Percentiles rank a stretch among this genome's conserved stretches.
phyloP scores from a whole-genome alignment of 2,888 invertebrate species.

The Pandemis corylana region DNA sequence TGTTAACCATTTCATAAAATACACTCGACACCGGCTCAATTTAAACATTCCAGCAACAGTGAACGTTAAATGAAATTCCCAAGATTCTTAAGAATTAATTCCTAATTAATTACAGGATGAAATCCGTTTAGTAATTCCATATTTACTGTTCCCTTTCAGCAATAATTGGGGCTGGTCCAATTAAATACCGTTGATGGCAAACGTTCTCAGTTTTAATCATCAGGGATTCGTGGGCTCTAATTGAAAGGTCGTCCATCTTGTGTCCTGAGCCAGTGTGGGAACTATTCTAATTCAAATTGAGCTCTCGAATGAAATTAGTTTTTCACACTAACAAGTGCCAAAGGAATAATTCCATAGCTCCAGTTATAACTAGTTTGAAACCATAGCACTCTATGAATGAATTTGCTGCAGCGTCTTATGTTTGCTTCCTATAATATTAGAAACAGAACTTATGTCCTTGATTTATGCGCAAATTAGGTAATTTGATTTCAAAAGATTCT shows the following conservation, averaged over 20 bases:
- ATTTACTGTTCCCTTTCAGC: slow-evolving; percentile 49
- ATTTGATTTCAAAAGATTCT: too few species aligned
- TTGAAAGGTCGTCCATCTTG: slow-evolving; percentile 51
- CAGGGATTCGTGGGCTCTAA: slow-evolving; percentile 54
- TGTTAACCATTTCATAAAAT: not conserved
- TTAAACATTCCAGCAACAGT: not conserved
- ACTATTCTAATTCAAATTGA: slow-evolving; percentile 12
- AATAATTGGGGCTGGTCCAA: slow-evolving; percentile 46
- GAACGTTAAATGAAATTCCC: slow-evolving; percentile 6
- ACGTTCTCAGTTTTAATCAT: slow-evolving; percentile 53
- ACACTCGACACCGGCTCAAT: not conserved
- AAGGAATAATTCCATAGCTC: not conserved
- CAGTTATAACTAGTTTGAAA: not conserved
- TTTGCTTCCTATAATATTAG: too few species aligned
- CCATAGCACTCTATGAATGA: too few species aligned
- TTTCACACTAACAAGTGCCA: not conserved
- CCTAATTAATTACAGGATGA: slow-evolving; percentile 9
- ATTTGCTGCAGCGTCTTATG: too few species aligned
- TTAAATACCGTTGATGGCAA: slow-evolving; percentile 38
- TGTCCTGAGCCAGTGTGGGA: slow-evolving; percentile 38
- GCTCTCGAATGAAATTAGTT: slow-evolving; percentile 3
- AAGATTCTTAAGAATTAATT: slow-evolving; percentile 4
- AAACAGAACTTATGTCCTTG: too few species aligned
- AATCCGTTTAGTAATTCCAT: slow-evolving; percentile 45
- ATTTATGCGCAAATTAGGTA: too few species aligned